Evolutionary conservation across 2,113 vertebrate genomes (phyloP).

Genomic region (Psephotus haematonotus): DNA sequence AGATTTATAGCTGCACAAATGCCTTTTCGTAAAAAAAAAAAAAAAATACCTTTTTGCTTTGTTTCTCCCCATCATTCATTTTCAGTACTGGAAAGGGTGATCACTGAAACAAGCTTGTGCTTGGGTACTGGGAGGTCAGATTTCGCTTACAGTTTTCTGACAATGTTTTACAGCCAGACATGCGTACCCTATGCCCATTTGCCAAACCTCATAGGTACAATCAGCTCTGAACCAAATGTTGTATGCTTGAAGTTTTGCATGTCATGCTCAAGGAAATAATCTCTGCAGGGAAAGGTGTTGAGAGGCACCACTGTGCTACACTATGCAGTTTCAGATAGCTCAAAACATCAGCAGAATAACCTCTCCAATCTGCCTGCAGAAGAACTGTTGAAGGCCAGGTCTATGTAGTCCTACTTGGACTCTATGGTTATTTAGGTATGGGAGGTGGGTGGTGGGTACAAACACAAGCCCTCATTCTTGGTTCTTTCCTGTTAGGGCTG

Average conservation of each 20-base stretch:
- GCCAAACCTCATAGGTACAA: background rate
- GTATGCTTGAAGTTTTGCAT: background rate
- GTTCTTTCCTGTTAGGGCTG: background rate
- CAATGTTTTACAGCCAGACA: background rate
- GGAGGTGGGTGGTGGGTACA: background rate
- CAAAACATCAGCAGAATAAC: background rate
- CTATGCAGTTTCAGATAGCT: background rate
- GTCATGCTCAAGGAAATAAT: background rate
- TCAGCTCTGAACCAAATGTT: background rate
- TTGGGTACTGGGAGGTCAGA: background rate
- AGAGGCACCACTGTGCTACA: background rate
- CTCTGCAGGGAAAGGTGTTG: background rate
- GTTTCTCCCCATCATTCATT: background rate
- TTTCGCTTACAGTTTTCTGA: background rate
- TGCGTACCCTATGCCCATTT: background rate
- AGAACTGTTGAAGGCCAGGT: background rate
- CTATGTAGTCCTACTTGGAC: background rate
- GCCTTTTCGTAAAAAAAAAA: background rate
- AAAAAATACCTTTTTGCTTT: background rate
- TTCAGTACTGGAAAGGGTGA: background rate
- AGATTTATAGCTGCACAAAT: background rate
- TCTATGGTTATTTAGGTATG: accelerated
- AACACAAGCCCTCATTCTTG: background rate
- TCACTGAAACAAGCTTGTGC: background rate
- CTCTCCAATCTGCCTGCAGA: background rate